Evolutionary conservation across 2,797 vertebrate genomes (phyloP).

Genomic region (Scolopax bukidnonensis): DNA sequence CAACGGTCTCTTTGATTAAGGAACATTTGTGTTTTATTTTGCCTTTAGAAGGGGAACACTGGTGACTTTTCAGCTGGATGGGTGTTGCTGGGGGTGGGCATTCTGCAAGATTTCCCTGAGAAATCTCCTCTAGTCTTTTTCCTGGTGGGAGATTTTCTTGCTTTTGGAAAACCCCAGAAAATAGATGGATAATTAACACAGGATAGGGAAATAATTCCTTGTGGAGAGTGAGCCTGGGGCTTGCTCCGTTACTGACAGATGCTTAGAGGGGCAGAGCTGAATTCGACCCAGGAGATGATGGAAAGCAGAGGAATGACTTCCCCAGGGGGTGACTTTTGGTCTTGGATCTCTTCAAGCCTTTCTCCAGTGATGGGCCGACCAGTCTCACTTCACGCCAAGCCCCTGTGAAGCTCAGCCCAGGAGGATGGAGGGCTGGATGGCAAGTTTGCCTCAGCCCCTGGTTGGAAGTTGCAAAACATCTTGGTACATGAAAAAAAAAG

Average conservation of each 20-base stretch:
- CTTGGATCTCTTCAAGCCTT: not conserved
- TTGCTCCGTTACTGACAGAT: rapidly evolving
- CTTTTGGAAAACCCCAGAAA: not conserved
- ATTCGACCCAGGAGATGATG: not conserved
- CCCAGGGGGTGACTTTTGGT: not conserved
- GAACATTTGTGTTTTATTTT: not conserved
- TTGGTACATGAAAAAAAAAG: not conserved
- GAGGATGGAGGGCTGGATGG: rapidly evolving
- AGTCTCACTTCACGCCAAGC: not conserved
- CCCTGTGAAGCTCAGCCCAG: not conserved
- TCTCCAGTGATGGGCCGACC: not conserved
- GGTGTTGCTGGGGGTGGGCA: not conserved
- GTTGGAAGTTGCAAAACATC: not conserved
- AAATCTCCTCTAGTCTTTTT: not conserved
- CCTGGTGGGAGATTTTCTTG: not conserved
- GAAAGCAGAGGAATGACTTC: not conserved
- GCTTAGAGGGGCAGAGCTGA: not conserved
- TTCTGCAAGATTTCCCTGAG: not conserved
- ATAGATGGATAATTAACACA: not conserved
- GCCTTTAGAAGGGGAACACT: not conserved
- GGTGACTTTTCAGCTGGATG: not conserved
- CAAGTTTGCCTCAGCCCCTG: rapidly evolving
- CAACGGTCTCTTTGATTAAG: not conserved
- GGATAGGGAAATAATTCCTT: no score
- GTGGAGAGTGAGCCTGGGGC: not conserved